Conservation (phyloP, 2,113 vertebrate species). For the Diphyllodes magnificus region DNA sequence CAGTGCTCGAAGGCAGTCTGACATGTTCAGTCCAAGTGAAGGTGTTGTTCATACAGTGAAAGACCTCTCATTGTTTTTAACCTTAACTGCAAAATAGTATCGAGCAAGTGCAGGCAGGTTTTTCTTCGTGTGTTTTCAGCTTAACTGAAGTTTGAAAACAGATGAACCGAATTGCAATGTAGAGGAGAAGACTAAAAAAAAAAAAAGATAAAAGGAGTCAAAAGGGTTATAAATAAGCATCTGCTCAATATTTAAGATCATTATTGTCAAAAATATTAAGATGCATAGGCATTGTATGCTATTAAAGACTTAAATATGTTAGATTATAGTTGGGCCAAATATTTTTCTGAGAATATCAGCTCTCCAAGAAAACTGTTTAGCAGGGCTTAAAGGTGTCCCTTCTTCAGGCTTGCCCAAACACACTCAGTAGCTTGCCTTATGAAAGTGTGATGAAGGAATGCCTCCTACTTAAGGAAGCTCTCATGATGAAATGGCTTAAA, state of each 20-base stretch:
- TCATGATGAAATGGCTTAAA: background rate
- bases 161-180: background rate
- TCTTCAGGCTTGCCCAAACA: background rate
- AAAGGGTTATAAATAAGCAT: background rate
- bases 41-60: conserved; percentile 9
- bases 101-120: background rate
- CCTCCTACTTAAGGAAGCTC: background rate
- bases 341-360: background rate
- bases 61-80: conserved; percentile 46
- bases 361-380: background rate
- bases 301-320: background rate
- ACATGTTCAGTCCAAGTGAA: conserved; percentile 37
- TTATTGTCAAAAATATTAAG: background rate
- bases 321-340: background rate
- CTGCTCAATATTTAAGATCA: background rate
- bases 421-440: background rate
- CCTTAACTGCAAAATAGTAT: background rate
- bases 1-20: conserved; percentile 15
- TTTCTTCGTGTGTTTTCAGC: conserved; percentile 15
- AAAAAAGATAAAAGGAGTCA: background rate
- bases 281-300: background rate
- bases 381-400: background rate
- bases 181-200: background rate
- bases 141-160: conserved; percentile 4
- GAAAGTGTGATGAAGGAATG: background rate